Base-by-base conservation (phyloP, 2,797 vertebrate genomes). In the Acropternis orthonyx region DNA sequence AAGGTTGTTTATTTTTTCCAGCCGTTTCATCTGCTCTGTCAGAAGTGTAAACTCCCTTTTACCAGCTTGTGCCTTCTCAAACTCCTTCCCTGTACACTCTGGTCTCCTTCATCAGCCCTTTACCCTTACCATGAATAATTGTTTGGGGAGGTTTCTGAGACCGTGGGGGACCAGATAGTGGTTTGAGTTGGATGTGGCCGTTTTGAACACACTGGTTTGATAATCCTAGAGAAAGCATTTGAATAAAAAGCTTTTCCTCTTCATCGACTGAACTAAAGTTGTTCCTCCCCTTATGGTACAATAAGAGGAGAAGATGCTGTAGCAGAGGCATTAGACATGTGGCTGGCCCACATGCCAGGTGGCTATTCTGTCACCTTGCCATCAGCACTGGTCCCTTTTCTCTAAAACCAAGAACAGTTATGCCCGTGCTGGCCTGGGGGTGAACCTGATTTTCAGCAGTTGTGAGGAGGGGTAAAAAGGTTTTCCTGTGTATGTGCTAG, bases 301-400 rank as follows among this genome's bases (percentile, higher is more conserved):
- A 32, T 58, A 51, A 4, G n/a, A 88, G 36, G 27, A 88, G 79
- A 92, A 61, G 69, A 67, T 16, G 46, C 30, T 81, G 44, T 43
- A 79, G 73, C 9, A 5, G 55, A 93, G 91, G 85, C 62, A 84
- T 52, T 37, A 83, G 73, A 71, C 71, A 65, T 77, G 81, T 77
- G 89, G 74, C 75, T 88, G 76, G 51, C 76, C 85, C 91, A 93
- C 23, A 2, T 89, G 55, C 88, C 94, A 93, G 81, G 75, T 77
- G 74, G 76, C 48, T 93, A 55, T 67, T 91, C 77, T 95, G 86
- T 91, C 84, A 88, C 41, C 2, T 2, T 6, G 65, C 48, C 59
- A 80, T 65, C 59, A 85, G 28, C 1, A 1, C 52, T 54, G 3
- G 2, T 75, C 41, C 44, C 34, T 22, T 56, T 83, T 59, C n/a